Conservation (phyloP, 2,797 vertebrate genomes). For the Mareca penelope region DNA sequence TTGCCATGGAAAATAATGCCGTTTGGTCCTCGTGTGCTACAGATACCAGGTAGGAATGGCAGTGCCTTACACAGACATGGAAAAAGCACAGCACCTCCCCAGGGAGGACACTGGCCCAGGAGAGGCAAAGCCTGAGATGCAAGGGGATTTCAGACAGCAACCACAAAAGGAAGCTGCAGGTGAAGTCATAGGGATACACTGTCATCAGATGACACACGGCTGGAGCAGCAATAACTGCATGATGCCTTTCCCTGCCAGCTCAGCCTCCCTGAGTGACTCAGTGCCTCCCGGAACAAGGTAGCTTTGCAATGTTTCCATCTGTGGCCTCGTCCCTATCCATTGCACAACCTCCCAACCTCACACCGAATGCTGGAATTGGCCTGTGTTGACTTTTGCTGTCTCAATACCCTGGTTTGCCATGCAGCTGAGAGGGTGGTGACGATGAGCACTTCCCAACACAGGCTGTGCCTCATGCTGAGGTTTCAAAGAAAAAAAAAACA, state of each 20-base stretch:
- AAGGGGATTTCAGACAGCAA: background rate
- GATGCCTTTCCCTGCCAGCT: background rate
- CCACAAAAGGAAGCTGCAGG: conserved; percentile 2
- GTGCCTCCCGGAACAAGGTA: background rate
- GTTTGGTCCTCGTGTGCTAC: rapidly evolving
- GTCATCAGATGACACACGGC: rapidly evolving
- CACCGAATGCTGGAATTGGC: background rate
- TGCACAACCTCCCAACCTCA: background rate
- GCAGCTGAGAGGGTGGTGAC: background rate
- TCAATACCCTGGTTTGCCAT: background rate
- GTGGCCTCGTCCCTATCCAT: background rate
- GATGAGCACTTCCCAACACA: background rate
- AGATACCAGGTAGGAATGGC: background rate
- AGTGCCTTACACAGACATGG: background rate
- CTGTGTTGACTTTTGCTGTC: background rate
- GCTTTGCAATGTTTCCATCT: background rate
- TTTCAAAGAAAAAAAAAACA: background rate
- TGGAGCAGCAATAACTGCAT: rapidly evolving
- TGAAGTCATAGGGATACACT: background rate
- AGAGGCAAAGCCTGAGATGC: background rate
- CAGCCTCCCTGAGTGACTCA: background rate
- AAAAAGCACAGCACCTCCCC: background rate
- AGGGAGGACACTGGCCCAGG: background rate
- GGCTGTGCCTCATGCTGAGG: background rate
- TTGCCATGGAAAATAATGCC: background rate